A percentile compares a stretch with the other conserved stretches of the same genome.
These are phyloP conservation scores for Cyrtorhinus lividipennis DNA, from an alignment of 1,140 invertebrate species.

Conservation along the genomic window DNA sequence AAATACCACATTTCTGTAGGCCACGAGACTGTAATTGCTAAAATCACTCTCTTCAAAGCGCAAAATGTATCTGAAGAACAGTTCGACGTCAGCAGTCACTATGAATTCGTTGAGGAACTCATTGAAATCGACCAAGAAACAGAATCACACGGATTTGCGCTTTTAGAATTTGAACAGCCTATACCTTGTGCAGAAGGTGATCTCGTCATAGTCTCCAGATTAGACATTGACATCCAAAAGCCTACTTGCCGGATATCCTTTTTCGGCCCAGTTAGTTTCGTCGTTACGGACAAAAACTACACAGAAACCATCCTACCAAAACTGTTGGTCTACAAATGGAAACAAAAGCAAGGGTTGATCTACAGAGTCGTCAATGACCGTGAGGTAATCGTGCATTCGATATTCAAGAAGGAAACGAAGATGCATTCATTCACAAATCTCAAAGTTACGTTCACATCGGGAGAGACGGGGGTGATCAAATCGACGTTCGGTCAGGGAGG, in stretches of 20 bases:
- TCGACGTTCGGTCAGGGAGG: slow-evolving; percentile 56
- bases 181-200: slow-evolving; percentile 34
- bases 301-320: slow-evolving; percentile 33
- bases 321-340: slow-evolving; percentile 47
- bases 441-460: slow-evolving; percentile 43
- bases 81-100: slow-evolving; percentile 36
- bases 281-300: slow-evolving; percentile 37
- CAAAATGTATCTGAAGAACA: background rate
- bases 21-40: slow-evolving; percentile 53
- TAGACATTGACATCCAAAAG: slow-evolving; percentile 50
- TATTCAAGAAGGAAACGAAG: slow-evolving; percentile 63
- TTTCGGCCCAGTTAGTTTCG: slow-evolving; percentile 40
- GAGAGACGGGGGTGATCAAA: slow-evolving; percentile 49
- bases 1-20: slow-evolving; percentile 60
- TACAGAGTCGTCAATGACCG: slow-evolving; percentile 45
- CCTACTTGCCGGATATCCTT: slow-evolving; percentile 56
- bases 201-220: slow-evolving; percentile 53
- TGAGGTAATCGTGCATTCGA: slow-evolving; percentile 48
- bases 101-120: slow-evolving; percentile 35
- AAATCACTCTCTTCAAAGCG: slow-evolving; percentile 38
- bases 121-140: slow-evolving; percentile 15
- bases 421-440: slow-evolving; percentile 46
- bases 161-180: slow-evolving; percentile 51
- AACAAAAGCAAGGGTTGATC: slow-evolving; percentile 44
- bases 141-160: slow-evolving; percentile 33